Conservation (phyloP, 2,797 vertebrate genomes). For the Neomorphus geoffroyi region DNA sequence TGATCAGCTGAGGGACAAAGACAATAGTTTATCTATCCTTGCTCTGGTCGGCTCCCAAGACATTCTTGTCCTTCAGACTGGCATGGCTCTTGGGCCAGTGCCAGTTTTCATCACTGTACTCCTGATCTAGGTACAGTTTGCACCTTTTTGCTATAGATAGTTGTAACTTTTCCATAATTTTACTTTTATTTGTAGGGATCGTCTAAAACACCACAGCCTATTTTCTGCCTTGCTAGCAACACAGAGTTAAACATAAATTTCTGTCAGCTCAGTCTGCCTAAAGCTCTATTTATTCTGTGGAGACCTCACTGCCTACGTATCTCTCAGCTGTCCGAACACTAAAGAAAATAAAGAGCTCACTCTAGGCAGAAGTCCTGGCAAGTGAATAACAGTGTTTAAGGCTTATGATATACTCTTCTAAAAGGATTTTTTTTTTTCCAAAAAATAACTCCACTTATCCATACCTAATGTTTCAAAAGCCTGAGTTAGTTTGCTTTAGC, state of each 20-base stretch:
- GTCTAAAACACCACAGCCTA: not conserved
- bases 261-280: not conserved
- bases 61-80: not conserved
- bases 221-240: not conserved
- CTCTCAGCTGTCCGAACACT: not conserved
- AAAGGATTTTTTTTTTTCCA: not conserved
- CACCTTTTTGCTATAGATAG: not conserved
- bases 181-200: not conserved
- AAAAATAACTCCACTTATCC: not conserved
- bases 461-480: not conserved
- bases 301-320: not conserved
- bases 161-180: not conserved
- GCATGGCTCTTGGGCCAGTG: not conserved
- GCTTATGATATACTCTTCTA: not conserved
- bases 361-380: not conserved
- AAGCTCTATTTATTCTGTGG: not conserved
- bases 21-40: slow-evolving; percentile 48
- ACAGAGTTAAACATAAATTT: not conserved
- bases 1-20: slow-evolving; percentile 21
- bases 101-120: not conserved
- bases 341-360: not conserved
- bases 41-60: not conserved
- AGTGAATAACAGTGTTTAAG: not conserved
- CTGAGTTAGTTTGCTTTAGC: not conserved
- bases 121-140: not conserved